Evolutionary conservation across 2,797 vertebrate genomes (phyloP).

Genomic region (Petrocephalus sullivani): DNA sequence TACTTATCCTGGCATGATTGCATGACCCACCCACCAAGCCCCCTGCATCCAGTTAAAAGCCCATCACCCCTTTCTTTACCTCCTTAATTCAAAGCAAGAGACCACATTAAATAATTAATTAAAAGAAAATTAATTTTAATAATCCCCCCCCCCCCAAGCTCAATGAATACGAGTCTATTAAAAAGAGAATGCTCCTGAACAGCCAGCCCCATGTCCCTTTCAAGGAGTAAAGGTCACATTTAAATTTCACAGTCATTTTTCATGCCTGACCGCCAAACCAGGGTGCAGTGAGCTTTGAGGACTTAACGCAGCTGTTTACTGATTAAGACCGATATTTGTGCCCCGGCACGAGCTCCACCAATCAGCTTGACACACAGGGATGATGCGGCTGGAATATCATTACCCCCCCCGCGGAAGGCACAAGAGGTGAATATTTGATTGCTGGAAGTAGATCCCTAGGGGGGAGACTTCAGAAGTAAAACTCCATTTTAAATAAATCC

Average conservation of each 20-base stretch:
- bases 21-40: conserved; percentile 24
- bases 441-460: not conserved
- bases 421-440: conserved; percentile 12
- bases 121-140: conserved; percentile 42
- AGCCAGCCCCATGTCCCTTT: conserved; percentile 27
- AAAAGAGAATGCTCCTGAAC: conserved; percentile 34
- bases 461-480: not conserved
- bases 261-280: conserved; percentile 30
- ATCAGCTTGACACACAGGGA: not conserved
- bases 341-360: not conserved
- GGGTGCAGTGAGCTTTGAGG: conserved; percentile 17
- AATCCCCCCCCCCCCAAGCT: conserved; percentile 29
- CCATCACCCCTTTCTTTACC: conserved; percentile 24
- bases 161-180: conserved; percentile 29
- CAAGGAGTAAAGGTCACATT: conserved; percentile 42
- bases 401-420: not conserved
- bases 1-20: conserved; percentile 24
- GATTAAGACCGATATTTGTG: conserved; percentile 41
- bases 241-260: conserved; percentile 36
- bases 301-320: conserved; percentile 38
- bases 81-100: conserved; percentile 23
- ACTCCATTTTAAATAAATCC: not conserved
- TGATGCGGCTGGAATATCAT: not conserved
- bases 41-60: conserved; percentile 38
- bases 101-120: conserved; percentile 37